Conservation (phyloP, 2,888 invertebrate genomes). For the Oeneis ivallda region DNA sequence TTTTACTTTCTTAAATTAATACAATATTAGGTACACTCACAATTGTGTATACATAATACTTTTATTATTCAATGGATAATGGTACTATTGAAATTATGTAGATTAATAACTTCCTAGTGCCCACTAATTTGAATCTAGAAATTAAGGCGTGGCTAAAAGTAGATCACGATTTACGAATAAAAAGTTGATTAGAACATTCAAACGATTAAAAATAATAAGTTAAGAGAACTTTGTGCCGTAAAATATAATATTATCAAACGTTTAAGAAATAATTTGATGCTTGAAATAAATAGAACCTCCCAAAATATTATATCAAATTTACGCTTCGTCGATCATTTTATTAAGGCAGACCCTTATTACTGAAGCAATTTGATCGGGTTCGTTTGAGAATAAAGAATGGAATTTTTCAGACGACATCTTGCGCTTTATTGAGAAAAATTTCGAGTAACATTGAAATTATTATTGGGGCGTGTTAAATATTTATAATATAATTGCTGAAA, state of each 20-base stretch:
- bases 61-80: constrained; percentile 9
- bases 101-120: constrained; percentile 22
- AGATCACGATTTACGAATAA: constrained; percentile 30
- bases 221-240: constrained; percentile 11
- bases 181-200: constrained; percentile 24
- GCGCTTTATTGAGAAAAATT: constrained; percentile 62
- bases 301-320: constrained; percentile 42
- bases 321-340: constrained; percentile 50
- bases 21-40: not conserved
- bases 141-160: constrained; percentile 25
- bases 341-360: constrained; percentile 66
- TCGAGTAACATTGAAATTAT: constrained; percentile 47
- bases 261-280: constrained; percentile 19
- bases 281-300: constrained; percentile 38
- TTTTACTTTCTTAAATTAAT: too few relatives aligned
- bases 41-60: too few relatives aligned
- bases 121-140: constrained; percentile 18
- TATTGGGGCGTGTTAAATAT: constrained; percentile 39
- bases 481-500: constrained; percentile 20
- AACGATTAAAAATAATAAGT: constrained; percentile 12
- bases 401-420: constrained; percentile 64
- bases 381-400: constrained; percentile 65
- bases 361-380: constrained; percentile 66
- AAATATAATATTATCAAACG: constrained; percentile 11
- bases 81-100: constrained; percentile 5